Evolutionary conservation across 2,797 vertebrate species (phyloP).

Genomic region (Telmatherina bonti): DNA sequence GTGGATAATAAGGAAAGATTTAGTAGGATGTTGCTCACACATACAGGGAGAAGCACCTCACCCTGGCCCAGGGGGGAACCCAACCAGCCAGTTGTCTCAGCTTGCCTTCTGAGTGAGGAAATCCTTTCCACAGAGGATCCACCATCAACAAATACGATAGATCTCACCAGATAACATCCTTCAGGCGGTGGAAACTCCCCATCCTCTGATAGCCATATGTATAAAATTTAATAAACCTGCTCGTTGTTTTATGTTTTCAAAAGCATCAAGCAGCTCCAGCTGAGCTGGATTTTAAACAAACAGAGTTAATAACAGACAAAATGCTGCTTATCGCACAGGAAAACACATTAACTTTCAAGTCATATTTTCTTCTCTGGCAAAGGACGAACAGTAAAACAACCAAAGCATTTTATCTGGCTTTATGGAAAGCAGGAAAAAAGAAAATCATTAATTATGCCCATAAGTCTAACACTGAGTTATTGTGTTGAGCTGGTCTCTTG

Average conservation of each 20-base stretch:
- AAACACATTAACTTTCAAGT: neutral
- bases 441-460: conserved; percentile 36
- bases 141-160: conserved; percentile 44
- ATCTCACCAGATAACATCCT: conserved; percentile 48
- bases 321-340: neutral
- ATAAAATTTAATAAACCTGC: neutral
- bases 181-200: conserved; percentile 17
- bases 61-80: conserved; percentile 42
- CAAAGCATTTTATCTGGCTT: conserved; percentile 5
- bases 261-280: neutral
- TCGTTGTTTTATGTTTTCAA: conserved; percentile 19
- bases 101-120: conserved; percentile 52
- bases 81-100: conserved; percentile 65
- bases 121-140: conserved; percentile 46
- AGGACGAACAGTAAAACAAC: neutral
- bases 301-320: conserved; percentile 2
- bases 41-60: conserved; percentile 54
- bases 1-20: conserved; percentile 77
- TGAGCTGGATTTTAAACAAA: conserved; percentile 6
- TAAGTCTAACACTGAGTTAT: conserved; percentile 23
- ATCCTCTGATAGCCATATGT: conserved; percentile 21
- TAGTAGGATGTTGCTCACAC: conserved; percentile 5
- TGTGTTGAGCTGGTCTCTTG: conserved; percentile 45
- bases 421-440: conserved; percentile 3
- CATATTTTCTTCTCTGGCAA: neutral